A percentile compares a stretch with the other conserved stretches of the same genome.
Conservation (phyloP, 37 sponge, comb jelly and placozoan species). For the Agelas oroides region DNA sequence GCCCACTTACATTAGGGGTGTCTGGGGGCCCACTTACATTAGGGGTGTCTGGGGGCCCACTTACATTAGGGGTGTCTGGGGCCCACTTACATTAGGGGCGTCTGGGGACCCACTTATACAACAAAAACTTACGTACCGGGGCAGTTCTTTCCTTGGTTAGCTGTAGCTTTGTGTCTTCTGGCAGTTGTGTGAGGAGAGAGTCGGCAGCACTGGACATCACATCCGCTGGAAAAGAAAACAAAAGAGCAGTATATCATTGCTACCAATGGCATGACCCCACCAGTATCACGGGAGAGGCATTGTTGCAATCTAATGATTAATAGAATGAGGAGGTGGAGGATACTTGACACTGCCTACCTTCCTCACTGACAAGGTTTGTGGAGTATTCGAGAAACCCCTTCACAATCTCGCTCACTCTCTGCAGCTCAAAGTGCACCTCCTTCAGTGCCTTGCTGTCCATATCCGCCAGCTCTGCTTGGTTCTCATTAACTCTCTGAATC, state of each 20-base stretch:
- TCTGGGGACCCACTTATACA: no score
- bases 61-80: no score
- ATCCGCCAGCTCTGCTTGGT: not conserved
- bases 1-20: no score
- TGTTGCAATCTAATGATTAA: no score
- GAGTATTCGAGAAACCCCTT: conserved; percentile 23
- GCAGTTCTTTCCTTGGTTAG: not conserved
- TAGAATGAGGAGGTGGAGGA: no score
- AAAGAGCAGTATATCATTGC: not conserved
- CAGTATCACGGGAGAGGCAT: no score
- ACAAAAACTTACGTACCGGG: no score
- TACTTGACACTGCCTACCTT: conserved; percentile 15
- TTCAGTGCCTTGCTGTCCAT: conserved; percentile 31
- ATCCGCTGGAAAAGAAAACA: conserved; percentile 4
- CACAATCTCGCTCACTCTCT: conserved; percentile 27
- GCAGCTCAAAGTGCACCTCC: conserved; percentile 6
- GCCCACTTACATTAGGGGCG: no score
- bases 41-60: no score
- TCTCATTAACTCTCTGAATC: conserved; percentile 13
- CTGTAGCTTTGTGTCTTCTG: not conserved
- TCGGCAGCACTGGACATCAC: conserved; percentile 36
- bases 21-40: no score
- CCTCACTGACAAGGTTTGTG: not conserved
- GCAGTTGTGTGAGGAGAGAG: conserved; percentile 25
- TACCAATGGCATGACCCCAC: not conserved